These are phyloP conservation scores for human (Homo sapiens) DNA, from an alignment of 2,113 vertebrate species.

Conservation along the genomic window GRCh38 chr2:112599001-112599500, in stretches of 20 bases:
- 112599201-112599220: too few species aligned
- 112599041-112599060: too few species aligned
- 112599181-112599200: too few species aligned
- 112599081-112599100: too few species aligned
- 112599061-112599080: rapidly evolving
- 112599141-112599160: too few species aligned
- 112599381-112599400: neutral
- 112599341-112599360: neutral
- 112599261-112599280: neutral
- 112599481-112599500: neutral
- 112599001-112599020: too few species aligned
- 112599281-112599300: neutral
- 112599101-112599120: too few species aligned
- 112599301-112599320: neutral
- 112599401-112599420: neutral
- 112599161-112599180: too few species aligned
- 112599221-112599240: neutral
- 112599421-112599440: neutral
- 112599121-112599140: too few species aligned
- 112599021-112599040: too few species aligned
- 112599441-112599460: neutral
- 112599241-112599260: neutral
- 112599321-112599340: neutral
- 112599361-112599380: neutral
- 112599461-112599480: neutral